Evolutionary conservation across 2,797 vertebrate species (phyloP).

Genomic region (Labroides dimidiatus): DNA sequence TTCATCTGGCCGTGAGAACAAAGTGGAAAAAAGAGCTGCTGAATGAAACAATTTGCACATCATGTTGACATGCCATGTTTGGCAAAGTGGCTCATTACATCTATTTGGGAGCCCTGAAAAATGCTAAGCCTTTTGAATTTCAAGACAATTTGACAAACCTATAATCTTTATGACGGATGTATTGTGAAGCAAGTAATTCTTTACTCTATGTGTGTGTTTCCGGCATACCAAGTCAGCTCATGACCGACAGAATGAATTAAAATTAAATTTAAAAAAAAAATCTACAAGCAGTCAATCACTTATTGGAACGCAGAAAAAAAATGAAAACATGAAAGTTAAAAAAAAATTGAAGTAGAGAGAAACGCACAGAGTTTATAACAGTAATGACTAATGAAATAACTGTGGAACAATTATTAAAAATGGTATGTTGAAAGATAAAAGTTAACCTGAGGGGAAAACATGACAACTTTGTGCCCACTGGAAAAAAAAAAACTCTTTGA

Average conservation of each 20-base stretch:
- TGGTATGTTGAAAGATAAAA: background rate
- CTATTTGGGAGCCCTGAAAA: conserved; percentile 11
- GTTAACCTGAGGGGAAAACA: background rate
- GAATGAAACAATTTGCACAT: conserved; percentile 42
- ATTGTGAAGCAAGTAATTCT: background rate
- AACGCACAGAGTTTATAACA: background rate
- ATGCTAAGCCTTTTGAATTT: conserved; percentile 1
- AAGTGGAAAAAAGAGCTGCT: conserved; percentile 33
- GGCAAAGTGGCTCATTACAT: conserved; percentile 23
- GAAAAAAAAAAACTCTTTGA: too few species aligned
- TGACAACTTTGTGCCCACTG: too few species aligned
- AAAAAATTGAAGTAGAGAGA: background rate
- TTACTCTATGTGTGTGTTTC: background rate
- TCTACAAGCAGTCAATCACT: background rate
- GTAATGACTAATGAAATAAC: background rate
- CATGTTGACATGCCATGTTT: conserved; percentile 27
- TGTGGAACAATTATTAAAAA: background rate
- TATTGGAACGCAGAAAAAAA: too few species aligned
- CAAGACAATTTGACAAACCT: background rate
- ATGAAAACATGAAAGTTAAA: background rate
- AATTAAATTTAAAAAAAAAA: background rate
- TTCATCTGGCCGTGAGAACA: conserved; percentile 30
- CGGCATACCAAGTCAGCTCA: background rate
- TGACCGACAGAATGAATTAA: background rate
- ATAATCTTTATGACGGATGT: background rate